Percentiles rank a stretch among this genome's conserved stretches.
Evolutionary conservation across 2,888 invertebrate genomes (phyloP).

Genomic region (Lasius platythorax): DNA sequence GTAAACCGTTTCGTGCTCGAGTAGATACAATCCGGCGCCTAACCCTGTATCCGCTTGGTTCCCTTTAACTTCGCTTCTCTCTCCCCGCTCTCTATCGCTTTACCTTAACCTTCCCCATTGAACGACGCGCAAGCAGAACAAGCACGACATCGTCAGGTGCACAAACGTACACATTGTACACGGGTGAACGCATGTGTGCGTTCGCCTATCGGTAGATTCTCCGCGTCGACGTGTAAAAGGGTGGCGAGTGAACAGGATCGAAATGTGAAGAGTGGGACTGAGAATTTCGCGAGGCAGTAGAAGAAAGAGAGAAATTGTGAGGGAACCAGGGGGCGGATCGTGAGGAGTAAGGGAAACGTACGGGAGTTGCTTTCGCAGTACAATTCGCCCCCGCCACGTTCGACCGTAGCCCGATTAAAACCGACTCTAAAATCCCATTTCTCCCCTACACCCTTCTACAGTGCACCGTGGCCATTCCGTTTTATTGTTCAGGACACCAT

Average conservation of each 20-base stretch:
- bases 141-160: conserved; percentile 53
- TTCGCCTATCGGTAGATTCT: conserved; percentile 28
- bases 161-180: conserved; percentile 18
- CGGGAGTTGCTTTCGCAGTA: conserved; percentile 61
- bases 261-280: conserved; percentile 56
- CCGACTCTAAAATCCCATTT: conserved; percentile 80
- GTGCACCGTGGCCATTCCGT: conserved; percentile 80
- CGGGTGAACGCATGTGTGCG: neutral
- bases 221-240: conserved; percentile 22
- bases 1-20: conserved; percentile 81
- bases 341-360: conserved; percentile 32
- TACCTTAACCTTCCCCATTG: conserved; percentile 48
- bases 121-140: conserved; percentile 42
- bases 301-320: conserved; percentile 44
- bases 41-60: conserved; percentile 73
- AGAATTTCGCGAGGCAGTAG: conserved; percentile 62
- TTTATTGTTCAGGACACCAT: conserved; percentile 82
- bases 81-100: neutral
- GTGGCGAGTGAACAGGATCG: conserved; percentile 28
- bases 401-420: conserved; percentile 81
- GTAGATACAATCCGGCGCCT: conserved; percentile 78
- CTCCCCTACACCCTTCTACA: conserved; percentile 57
- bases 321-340: conserved; percentile 7
- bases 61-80: conserved; percentile 63
- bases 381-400: conserved; percentile 67